Evolutionary conservation across 2,113 vertebrate genomes (phyloP), one percentile per base, ranked within the genome.

Genomic region (Herpetotheres cachinnans): DNA sequence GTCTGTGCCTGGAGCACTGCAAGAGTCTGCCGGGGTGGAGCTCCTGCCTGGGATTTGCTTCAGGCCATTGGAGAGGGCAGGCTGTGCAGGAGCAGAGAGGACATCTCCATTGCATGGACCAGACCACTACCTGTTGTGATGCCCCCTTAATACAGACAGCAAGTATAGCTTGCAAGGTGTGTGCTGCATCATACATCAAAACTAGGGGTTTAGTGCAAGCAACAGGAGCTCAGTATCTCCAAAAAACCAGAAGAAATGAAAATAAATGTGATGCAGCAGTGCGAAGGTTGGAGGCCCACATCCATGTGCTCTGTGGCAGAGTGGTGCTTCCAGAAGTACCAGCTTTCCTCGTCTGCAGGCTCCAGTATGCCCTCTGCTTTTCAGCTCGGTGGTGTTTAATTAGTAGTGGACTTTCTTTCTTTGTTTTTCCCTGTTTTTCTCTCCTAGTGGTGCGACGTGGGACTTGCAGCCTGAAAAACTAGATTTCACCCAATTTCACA

Each of bases 391-490:
- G 20, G 8, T 54, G 24, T 85, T 82, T 79, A 34, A 36, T 66
- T 30, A 62, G 70, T 15, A 20, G 77, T 22, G 54, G 69, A 76
- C 63, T 94, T 90, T 24, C 47, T 90, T 66, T 27, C 78, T 91
- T 72, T 71, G 52, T 72, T 67, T 95, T 83, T 95, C 16, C 46
- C 40, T 76, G 36, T 89, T 94, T 95, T 86, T 91, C 46, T 87
- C 38, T 92, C 93, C 36, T 78, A 99, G 99, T 90, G 99, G 99
- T 88, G 99, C 99, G 11, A 99, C 99, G 40, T 99, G 99, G 99
- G 99, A 99, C 89, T 98, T 99, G 88, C 99, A 99, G 96, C 99
- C 99, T 7, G 99, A 99, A 97, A 99, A 99, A 97, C 98, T 99
- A 96, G 99, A 99, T 97, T 99, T 99, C 97, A 99, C 98, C 24